Evolutionary conservation across 2,888 invertebrate genomes (phyloP).

Genomic region (Notodonta dromedarius): DNA sequence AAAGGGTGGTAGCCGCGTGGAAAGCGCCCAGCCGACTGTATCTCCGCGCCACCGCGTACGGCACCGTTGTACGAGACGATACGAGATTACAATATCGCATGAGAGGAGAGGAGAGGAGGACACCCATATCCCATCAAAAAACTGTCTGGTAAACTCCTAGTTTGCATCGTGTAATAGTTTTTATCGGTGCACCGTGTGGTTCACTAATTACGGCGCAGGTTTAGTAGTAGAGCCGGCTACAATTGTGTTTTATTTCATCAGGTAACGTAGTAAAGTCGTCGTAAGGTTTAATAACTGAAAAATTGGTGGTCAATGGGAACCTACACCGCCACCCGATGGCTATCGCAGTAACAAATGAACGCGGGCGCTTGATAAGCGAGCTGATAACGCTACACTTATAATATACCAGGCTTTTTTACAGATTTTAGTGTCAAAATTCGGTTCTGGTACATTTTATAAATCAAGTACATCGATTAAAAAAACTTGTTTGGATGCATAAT

Average conservation of each 20-base stretch:
- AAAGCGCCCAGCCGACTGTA: constrained; percentile 63
- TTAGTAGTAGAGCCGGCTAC: no score
- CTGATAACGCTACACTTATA: not conserved
- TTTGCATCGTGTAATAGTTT: no score
- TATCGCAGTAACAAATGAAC: constrained; percentile 37
- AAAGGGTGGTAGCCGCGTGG: constrained; percentile 44
- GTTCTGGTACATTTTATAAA: not conserved
- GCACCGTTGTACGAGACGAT: constrained; percentile 16
- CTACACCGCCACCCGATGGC: constrained; percentile 17
- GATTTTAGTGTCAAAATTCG: constrained; percentile 11
- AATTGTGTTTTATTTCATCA: no score
- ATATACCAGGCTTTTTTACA: constrained; percentile 1
- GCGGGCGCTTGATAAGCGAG: constrained; percentile 7
- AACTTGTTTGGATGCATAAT: no score
- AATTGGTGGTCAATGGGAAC: constrained; percentile 1
- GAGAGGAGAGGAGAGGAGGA: not conserved
- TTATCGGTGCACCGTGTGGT: no score
- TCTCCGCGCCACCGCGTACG: constrained; percentile 43
- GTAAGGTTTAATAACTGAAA: not conserved
- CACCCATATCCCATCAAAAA: no score
- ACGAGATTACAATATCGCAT: not conserved
- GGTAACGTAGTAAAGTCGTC: no score
- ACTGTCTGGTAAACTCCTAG: no score
- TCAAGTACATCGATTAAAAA: no score
- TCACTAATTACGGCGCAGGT: no score